Percentiles rank a stretch among this genome's conserved stretches.
Evolutionary conservation across 2,113 vertebrate species (phyloP).

Genomic region (Rynchops niger): DNA sequence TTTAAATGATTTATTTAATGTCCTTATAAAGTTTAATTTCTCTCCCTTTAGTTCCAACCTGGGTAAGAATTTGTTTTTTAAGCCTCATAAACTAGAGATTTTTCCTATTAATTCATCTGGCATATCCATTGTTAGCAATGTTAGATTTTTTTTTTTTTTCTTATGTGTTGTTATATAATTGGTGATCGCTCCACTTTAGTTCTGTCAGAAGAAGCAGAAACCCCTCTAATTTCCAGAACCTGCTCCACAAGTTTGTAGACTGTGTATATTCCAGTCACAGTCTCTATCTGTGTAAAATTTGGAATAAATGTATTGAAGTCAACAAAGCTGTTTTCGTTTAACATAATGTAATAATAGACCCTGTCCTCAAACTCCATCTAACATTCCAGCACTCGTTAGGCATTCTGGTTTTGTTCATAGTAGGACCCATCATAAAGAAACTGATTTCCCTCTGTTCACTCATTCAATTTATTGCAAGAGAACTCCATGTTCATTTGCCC

Average conservation of each 20-base stretch:
- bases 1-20: not conserved
- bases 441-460: conserved; percentile 29
- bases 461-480: conserved; percentile 10
- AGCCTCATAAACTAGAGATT: not conserved
- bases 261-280: not conserved
- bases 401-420: conserved; percentile 29
- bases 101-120: not conserved
- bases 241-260: not conserved
- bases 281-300: conserved; percentile 21
- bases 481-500: conserved; percentile 25
- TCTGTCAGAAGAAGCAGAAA: not conserved
- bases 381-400: conserved; percentile 6
- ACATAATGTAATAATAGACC: conserved; percentile 18
- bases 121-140: not conserved
- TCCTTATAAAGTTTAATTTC: not conserved
- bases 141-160: not conserved
- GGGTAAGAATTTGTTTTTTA: not conserved
- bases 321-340: conserved; percentile 32
- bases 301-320: not conserved
- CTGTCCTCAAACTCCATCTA: not conserved
- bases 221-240: not conserved
- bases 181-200: not conserved
- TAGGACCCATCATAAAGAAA: conserved; percentile 12
- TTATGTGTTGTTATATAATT: not conserved
- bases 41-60: not conserved